These are phyloP conservation scores for Alviniconcha marisindica DNA, from an alignment of 1,140 invertebrate genomes.

Conservation along the genomic window DNA sequence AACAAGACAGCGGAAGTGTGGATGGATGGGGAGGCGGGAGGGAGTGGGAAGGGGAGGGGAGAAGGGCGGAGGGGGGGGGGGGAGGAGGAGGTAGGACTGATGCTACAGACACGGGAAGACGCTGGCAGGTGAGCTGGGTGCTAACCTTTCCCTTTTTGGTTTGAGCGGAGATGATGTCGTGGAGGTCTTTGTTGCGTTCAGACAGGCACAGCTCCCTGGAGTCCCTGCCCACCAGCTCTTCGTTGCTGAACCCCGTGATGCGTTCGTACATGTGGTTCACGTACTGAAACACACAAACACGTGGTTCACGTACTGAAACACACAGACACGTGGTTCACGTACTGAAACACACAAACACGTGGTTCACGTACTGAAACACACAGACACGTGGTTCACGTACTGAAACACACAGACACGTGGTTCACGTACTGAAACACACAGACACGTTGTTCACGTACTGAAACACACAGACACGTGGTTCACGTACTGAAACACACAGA, in stretches of 20 bases:
- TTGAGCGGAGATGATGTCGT: slow-evolving; percentile 80
- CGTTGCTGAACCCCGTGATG: slow-evolving; percentile 84
- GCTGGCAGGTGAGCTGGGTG: too few relatives aligned
- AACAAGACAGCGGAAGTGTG: too few relatives aligned
- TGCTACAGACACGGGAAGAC: too few relatives aligned
- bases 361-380: slow-evolving; percentile 75
- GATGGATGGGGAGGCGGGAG: too few relatives aligned
- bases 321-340: not conserved
- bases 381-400: not conserved
- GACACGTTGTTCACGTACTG: slow-evolving; percentile 89
- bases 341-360: not conserved
- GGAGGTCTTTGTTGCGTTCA: slow-evolving; percentile 72
- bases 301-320: slow-evolving; percentile 65
- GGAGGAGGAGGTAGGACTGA: too few relatives aligned
- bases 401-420: not conserved
- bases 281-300: slow-evolving; percentile 79
- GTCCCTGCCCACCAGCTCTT: slow-evolving; percentile 87
- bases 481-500: too few relatives aligned
- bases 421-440: slow-evolving; percentile 78
- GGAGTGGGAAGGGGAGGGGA: too few relatives aligned
- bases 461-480: too few relatives aligned
- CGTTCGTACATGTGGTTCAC: slow-evolving; percentile 88
- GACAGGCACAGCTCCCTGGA: slow-evolving; percentile 78
- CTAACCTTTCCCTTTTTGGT: slow-evolving; percentile 84
- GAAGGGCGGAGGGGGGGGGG: too few relatives aligned